Percentiles rank a stretch among this genome's conserved stretches.
Conservation (phyloP, 2,113 vertebrate genomes). For the Garra rufa region DNA sequence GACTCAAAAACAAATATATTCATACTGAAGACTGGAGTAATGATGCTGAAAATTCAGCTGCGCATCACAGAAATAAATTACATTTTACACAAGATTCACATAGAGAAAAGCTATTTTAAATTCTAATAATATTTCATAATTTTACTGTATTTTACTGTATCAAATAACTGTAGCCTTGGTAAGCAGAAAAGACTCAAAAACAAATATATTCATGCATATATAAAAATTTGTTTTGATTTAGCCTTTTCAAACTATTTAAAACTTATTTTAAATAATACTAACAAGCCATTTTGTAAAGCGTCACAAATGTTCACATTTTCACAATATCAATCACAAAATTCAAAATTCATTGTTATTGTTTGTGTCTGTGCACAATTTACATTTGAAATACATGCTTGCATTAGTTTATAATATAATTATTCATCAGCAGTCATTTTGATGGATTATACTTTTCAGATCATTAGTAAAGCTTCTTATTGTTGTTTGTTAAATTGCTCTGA, state of each 20-base stretch:
- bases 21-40: no score
- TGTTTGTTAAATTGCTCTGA: neutral
- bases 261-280: neutral
- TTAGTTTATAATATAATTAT: neutral
- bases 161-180: neutral
- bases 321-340: neutral
- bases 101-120: neutral
- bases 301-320: neutral
- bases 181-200: neutral
- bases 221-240: no score
- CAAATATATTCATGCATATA: neutral
- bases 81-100: neutral
- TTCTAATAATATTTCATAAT: neutral
- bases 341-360: neutral
- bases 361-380: neutral
- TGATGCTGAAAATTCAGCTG: no score
- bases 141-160: no score
- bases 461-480: neutral
- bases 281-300: neutral
- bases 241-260: no score
- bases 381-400: neutral
- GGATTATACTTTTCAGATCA: neutral
- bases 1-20: no score
- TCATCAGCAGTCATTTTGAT: neutral
- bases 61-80: neutral